Percentiles rank a stretch among this genome's conserved stretches.
Conservation (phyloP, 2,113 vertebrate species). For the Aleadryas rufinucha region DNA sequence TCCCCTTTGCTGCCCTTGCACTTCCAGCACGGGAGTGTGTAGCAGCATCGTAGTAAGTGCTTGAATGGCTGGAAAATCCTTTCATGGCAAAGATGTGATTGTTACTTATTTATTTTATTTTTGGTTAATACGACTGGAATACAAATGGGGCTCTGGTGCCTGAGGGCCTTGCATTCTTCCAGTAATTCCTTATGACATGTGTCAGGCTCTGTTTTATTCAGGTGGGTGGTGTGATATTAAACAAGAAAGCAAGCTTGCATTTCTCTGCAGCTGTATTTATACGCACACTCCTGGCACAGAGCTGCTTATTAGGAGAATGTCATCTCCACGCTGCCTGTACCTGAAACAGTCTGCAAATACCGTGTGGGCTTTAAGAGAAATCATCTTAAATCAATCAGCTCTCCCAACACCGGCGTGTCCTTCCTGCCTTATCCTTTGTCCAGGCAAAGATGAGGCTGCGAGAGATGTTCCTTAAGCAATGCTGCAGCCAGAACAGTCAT, state of each 20-base stretch:
- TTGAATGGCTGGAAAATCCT: constrained; percentile 35
- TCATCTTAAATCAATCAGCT: neutral
- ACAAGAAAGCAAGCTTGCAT: constrained; percentile 48
- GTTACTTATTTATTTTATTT: constrained; percentile 54
- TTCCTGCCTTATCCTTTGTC: neutral
- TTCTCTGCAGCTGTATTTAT: constrained; percentile 1
- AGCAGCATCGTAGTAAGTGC: neutral
- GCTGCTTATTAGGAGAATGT: constrained; percentile 7
- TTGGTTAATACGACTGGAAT: constrained; percentile 34
- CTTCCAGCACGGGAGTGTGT: neutral
- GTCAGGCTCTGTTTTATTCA: constrained; percentile 64
- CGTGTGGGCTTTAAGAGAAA: neutral
- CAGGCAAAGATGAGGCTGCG: neutral
- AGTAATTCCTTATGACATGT: constrained; percentile 65
- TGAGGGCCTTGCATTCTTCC: constrained; percentile 7
- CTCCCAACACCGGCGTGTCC: neutral
- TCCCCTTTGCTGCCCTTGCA: constrained; percentile 4
- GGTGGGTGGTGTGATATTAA: constrained; percentile 56
- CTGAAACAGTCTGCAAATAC: neutral
- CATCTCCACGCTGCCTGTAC: neutral
- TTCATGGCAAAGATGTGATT: constrained; percentile 23
- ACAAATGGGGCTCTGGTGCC: constrained; percentile 39
- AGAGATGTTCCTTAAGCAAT: neutral
- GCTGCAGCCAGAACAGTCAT: neutral
- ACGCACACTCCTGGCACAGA: neutral